Evolutionary conservation across 2,113 vertebrate species (phyloP).

Genomic region (Python bivittatus): DNA sequence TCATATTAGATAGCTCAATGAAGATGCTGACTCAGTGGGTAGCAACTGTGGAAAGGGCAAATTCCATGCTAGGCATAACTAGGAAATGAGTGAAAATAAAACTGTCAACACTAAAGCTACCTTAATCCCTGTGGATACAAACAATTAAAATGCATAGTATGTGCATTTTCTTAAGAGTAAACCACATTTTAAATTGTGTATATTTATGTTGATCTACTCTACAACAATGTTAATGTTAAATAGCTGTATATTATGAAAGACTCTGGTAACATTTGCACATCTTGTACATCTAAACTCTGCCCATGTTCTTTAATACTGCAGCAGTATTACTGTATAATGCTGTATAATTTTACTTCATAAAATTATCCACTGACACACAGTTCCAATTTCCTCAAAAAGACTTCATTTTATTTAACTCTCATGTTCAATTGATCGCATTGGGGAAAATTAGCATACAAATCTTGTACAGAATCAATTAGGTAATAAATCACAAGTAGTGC

Average conservation of each 20-base stretch:
- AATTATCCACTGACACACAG: not conserved
- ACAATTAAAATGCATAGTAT: not conserved
- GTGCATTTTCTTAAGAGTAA: not conserved
- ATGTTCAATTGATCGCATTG: not conserved
- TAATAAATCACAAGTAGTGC: not conserved
- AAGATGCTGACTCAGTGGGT: not conserved
- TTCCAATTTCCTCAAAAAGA: not conserved
- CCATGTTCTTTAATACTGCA: not conserved
- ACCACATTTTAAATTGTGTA: not conserved
- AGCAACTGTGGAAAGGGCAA: not conserved
- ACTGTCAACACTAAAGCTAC: not conserved
- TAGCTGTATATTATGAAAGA: not conserved
- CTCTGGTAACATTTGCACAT: not conserved
- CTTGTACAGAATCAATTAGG: not conserved
- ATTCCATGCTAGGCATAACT: not conserved
- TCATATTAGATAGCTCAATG: not conserved
- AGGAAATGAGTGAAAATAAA: not conserved
- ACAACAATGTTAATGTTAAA: not conserved
- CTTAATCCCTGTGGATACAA: rapidly evolving
- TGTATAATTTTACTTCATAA: not conserved
- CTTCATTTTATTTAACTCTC: not conserved
- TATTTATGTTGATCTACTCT: not conserved
- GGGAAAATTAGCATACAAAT: not conserved
- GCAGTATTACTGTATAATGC: not conserved
- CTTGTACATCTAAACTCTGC: not conserved